A percentile compares a stretch with the other conserved stretches of the same genome.
Evolutionary conservation across 2,888 invertebrate species (phyloP).

Genomic region (Branchinecta sandiegonensis): DNA sequence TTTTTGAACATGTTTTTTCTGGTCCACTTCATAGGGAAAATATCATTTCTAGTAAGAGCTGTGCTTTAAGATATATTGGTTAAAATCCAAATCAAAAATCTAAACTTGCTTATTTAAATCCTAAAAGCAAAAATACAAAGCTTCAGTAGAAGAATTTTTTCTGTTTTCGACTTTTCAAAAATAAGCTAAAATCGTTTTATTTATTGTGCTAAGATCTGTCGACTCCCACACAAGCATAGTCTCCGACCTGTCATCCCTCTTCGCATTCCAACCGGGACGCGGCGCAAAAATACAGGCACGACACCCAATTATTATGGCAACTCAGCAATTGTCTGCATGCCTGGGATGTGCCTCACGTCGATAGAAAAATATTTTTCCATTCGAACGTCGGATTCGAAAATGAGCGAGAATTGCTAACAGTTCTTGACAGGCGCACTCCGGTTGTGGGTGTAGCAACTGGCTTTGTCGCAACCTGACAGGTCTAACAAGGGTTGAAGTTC

Average conservation of each 20-base stretch:
- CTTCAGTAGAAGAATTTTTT: too few species aligned
- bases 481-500: not conserved
- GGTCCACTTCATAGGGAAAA: too few species aligned
- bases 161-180: too few species aligned
- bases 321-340: slow-evolving; percentile 15
- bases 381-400: slow-evolving; percentile 5
- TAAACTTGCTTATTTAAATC: too few species aligned
- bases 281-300: not conserved
- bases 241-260: not conserved
- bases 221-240: not conserved
- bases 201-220: too few species aligned
- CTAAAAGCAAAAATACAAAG: too few species aligned
- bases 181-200: too few species aligned
- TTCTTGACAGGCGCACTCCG: not conserved
- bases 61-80: too few species aligned
- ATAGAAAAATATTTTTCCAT: slow-evolving; percentile 5
- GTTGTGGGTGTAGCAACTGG: slow-evolving; percentile 11
- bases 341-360: not conserved
- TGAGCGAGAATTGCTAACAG: slow-evolving; percentile 5
- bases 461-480: slow-evolving; percentile 12
- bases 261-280: not conserved
- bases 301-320: slow-evolving; percentile 16
- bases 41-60: too few species aligned
- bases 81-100: too few species aligned
- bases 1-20: too few species aligned